phyloP scores from a whole-genome alignment of 2,797 vertebrate species.

The Tokudaia muenninki region DNA sequence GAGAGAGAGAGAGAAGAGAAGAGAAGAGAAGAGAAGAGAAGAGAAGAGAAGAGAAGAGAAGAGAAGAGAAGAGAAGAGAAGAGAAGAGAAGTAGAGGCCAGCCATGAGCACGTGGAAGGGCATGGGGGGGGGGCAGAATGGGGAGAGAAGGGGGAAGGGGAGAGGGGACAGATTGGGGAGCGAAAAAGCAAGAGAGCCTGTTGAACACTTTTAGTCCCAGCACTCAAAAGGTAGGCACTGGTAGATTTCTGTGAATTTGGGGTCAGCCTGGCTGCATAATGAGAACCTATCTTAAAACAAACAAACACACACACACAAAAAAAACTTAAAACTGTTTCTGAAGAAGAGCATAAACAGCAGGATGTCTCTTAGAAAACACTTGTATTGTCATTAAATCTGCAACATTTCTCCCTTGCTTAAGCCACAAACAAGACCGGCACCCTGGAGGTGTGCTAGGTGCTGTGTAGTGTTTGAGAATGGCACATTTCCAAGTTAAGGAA shows the following conservation, averaged over 20 bases:
- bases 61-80: too few relatives aligned
- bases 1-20: too few relatives aligned
- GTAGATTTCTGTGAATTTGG: not conserved
- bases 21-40: too few relatives aligned
- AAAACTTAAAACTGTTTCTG: not conserved
- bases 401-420: not conserved
- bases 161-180: too few relatives aligned
- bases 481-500: not conserved
- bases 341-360: not conserved
- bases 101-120: too few relatives aligned
- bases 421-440: not conserved
- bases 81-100: too few relatives aligned
- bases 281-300: not conserved
- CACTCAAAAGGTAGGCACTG: not conserved
- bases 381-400: not conserved
- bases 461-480: not conserved
- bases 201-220: not conserved
- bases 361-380: not conserved
- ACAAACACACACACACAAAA: too few relatives aligned
- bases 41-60: too few relatives aligned
- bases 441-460: not conserved
- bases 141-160: too few relatives aligned
- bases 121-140: too few relatives aligned
- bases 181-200: too few relatives aligned
- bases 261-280: not conserved